Evolutionary conservation across 2,888 invertebrate genomes (phyloP).

Genomic region (Noctua janthina): DNA sequence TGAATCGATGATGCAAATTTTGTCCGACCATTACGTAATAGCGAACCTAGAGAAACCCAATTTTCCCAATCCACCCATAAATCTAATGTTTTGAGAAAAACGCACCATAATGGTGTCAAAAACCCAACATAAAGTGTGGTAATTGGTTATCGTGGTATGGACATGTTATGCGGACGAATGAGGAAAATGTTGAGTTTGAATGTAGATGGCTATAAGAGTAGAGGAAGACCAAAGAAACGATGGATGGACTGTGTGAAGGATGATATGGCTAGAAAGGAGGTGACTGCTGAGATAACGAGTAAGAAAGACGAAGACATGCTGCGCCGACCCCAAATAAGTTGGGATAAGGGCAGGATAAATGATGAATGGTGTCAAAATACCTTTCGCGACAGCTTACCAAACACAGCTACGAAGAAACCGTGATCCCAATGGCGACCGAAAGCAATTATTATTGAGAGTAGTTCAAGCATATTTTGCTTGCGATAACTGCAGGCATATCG

Average conservation of each 20-base stretch:
- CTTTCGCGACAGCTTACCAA: constrained; percentile 57
- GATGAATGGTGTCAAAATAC: constrained; percentile 3
- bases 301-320: no score
- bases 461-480: constrained; percentile 64
- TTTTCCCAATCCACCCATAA: not conserved
- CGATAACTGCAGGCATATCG: constrained; percentile 81
- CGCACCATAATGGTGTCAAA: not conserved
- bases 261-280: not conserved
- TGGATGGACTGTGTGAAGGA: no score
- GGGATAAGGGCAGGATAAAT: no score
- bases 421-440: constrained; percentile 64
- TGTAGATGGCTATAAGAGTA: no score
- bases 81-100: not conserved
- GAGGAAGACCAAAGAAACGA: no score
- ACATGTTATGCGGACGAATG: no score
- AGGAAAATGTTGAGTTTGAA: no score
- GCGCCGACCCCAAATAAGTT: no score
- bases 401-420: constrained; percentile 65
- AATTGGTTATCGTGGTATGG: no score
- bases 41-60: not conserved
- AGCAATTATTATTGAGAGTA: constrained; percentile 63
- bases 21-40: not conserved
- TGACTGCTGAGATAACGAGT: no score
- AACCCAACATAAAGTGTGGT: not conserved
- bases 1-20: not conserved